Percentiles rank a stretch among this genome's conserved stretches.
Evolutionary conservation across 2,113 vertebrate species (phyloP).

Genomic region (Notechis scutatus): DNA sequence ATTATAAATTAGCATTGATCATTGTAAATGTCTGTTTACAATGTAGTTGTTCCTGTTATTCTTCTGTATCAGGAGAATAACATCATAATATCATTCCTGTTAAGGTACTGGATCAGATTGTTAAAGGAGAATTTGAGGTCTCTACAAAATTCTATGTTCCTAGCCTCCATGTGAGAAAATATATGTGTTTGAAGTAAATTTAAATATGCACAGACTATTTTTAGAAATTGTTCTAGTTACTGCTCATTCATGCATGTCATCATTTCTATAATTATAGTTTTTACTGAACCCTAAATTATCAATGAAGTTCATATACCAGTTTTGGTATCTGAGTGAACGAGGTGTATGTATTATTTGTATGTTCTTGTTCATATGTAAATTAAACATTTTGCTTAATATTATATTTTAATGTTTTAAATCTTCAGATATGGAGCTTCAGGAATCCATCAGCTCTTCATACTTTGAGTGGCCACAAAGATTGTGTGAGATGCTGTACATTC

Average conservation of each 20-base stretch:
- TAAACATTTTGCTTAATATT: slow-evolving; percentile 3
- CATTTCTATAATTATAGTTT: not conserved
- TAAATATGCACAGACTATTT: not conserved
- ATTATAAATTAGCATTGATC: not conserved
- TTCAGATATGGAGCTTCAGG: slow-evolving; percentile 85
- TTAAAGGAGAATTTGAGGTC: not conserved
- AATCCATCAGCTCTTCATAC: slow-evolving; percentile 68
- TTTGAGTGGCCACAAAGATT: slow-evolving; percentile 82
- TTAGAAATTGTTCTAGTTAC: not conserved
- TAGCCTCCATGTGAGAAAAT: not conserved
- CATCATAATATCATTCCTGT: not conserved
- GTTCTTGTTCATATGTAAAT: not conserved
- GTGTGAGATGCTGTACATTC: slow-evolving; percentile 89
- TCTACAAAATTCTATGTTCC: not conserved
- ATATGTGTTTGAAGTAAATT: not conserved
- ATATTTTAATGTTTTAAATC: slow-evolving; percentile 5
- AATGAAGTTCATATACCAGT: not conserved
- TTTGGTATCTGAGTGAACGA: not conserved
- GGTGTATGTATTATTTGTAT: not conserved
- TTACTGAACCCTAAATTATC: not conserved
- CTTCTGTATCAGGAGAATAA: not conserved
- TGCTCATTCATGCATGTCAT: not conserved
- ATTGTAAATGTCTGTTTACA: not conserved
- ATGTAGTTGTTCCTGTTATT: not conserved
- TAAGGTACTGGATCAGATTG: not conserved